Evolutionary conservation across 2,797 vertebrate species (phyloP), one percentile per base, ranked within the genome.

Genomic region (Thaleichthys pacificus): DNA sequence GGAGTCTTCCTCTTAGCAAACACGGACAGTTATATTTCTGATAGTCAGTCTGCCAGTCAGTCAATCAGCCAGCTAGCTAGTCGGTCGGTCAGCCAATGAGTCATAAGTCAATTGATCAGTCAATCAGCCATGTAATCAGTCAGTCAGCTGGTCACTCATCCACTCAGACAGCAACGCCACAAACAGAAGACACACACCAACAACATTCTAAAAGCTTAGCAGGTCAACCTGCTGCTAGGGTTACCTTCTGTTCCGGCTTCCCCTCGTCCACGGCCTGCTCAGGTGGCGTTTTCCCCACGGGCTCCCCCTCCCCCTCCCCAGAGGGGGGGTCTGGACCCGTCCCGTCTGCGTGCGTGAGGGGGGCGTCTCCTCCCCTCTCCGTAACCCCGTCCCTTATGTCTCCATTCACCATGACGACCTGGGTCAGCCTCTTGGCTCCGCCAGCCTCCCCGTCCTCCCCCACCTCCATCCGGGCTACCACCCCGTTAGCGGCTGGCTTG

Each of bases 201-300:
- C 14, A 26, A 38, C 61, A 28, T 47, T 9, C 51, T 6, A 19
- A 12, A 51, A n/a, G 17, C 49, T 51, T 32, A 4, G 5, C 32
- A 65, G 35, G 38, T 42, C 38, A 42, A 42, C 38, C 11, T 42
- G 38, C 6, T 1, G 38, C 38, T 12, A 42, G 38, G 38, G 66
- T 24, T 80, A 94, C 93, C 91, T 93, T 93, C 0, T 83, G 86
- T 49, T 93, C 89, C 12, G 85, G 17, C 71, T 76, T 70, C 12
- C 60, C 84, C 22, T 91, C 87, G 51, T 87, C 84, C 0, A 60
- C 81, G 56, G 58, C 77, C 2, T 77, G 75, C 42, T 86, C 82
- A 9, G 11, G 76, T 8, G 84, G 12, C 63, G 68, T 12, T 62
- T 69, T 35, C 49, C 66, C 66, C 80, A 57, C 28, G 19, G 67